Evolutionary conservation across 2,888 invertebrate genomes (phyloP), one percentile per base, ranked within the genome.

Genomic region (Laothoe populi): DNA sequence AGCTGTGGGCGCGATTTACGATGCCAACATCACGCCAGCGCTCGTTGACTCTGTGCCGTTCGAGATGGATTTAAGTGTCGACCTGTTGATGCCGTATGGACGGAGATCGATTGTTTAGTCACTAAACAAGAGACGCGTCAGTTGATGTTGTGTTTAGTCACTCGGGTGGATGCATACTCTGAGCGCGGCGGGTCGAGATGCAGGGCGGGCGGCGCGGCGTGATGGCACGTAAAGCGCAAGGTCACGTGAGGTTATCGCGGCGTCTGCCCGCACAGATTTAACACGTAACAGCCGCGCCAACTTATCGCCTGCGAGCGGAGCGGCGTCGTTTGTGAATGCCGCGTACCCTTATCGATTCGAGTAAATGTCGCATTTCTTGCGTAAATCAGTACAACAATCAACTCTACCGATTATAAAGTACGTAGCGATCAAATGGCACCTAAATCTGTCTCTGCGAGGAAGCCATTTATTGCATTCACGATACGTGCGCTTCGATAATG

Each of bases 1-100:
- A 75, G 76, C 72, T 85, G 90, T 90, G 89, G 88, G 89, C 87
- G 88, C 88, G 81, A 89, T 90, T 91, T 89, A 91, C 87, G 88
- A 88, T 74, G 72, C 73, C 74, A 74, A 75, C 75, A 75, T 66
- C 75, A 71, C 72, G 73, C 73, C 53, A 73, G 73, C 72, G 72
- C 73, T 80, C 74, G 68, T 70, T 66, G 70, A 69, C 72, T 75
- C 71, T 77, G 73, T 70, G 78, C 77, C 77, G 71, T 71, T 73
- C 73, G 70, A 77, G 74, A 77, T 73, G 74, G 72, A 82, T 83
- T 79, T 78, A 75, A 82, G 76, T 79, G 72, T 71, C 72, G 63
- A 67, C 69, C 69, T 74, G 72, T 75, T 68, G 73, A 73, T 67
- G 69, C 67, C 65, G 69, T 62, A 67, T 70, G 70, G 59, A 63